These are phyloP conservation scores for Altica lythri DNA, from an alignment of 2,888 invertebrate species.

Conservation along the genomic window DNA sequence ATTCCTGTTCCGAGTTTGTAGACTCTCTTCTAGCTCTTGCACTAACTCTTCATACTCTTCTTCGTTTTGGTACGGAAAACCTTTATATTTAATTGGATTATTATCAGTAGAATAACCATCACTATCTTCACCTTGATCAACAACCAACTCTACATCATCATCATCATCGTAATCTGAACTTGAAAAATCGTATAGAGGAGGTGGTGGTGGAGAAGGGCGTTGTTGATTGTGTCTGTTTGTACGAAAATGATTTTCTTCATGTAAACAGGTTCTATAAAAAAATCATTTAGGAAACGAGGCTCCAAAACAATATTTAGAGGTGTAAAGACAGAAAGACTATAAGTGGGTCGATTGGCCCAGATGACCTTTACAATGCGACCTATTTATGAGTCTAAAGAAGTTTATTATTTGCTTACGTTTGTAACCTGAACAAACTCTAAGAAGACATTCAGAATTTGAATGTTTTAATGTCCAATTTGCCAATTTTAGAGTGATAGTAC, in stretches of 20 bases:
- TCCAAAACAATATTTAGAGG: background rate
- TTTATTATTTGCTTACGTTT: too few relatives aligned
- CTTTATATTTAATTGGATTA: constrained; percentile 20
- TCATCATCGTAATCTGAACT: constrained; percentile 17
- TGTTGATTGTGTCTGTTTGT: background rate
- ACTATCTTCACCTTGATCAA: constrained; percentile 12
- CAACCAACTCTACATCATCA: constrained; percentile 6
- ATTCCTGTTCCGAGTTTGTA: constrained; percentile 51
- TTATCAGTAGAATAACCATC: constrained; percentile 10
- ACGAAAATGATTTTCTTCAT: background rate
- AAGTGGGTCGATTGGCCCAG: too few relatives aligned
- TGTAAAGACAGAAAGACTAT: too few relatives aligned
- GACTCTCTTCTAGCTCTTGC: constrained; percentile 53
- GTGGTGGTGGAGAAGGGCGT: constrained; percentile 11
- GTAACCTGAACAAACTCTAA: too few relatives aligned
- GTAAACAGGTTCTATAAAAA: constrained; percentile 2
- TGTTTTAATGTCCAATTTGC: too few relatives aligned
- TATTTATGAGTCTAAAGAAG: too few relatives aligned
- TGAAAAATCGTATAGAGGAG: constrained; percentile 12
- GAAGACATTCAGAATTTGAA: too few relatives aligned
- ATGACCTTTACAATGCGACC: too few relatives aligned
- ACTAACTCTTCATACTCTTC: constrained; percentile 53
- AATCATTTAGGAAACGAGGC: background rate
- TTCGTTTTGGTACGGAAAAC: constrained; percentile 53
- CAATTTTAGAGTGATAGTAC: too few relatives aligned